Percentiles rank a stretch among this genome's conserved stretches.
Conservation (phyloP, 2,888 invertebrate species). For the Chloroclystis v-ata region DNA sequence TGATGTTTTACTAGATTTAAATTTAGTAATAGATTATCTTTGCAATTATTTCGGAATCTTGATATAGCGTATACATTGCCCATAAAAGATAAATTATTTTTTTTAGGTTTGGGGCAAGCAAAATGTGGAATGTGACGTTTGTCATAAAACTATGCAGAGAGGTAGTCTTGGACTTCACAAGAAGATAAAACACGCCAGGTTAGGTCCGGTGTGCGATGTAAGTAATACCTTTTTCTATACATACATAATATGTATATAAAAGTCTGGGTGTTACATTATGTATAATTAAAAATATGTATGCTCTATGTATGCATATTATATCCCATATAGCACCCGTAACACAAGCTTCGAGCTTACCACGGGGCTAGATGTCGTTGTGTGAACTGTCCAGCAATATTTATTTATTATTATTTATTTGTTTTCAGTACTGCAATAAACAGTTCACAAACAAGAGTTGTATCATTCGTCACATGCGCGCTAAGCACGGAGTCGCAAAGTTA, state of each 20-base stretch:
- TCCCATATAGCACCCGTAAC: no score
- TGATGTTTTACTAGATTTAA: no score
- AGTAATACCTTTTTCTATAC: conserved; percentile 1
- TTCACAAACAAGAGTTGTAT: conserved; percentile 53
- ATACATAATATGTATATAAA: not conserved
- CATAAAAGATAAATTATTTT: no score
- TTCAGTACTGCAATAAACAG: conserved; percentile 51
- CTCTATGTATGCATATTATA: no score
- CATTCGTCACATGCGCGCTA: conserved; percentile 52
- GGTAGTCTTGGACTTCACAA: conserved; percentile 48
- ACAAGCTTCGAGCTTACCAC: no score
- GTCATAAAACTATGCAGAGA: conserved; percentile 51
- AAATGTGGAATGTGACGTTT: conserved; percentile 47
- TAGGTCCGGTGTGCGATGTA: conserved; percentile 57
- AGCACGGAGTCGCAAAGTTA: conserved; percentile 57
- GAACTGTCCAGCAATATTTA: no score
- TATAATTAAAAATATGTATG: no score
- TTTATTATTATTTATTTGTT: not conserved
- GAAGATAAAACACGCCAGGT: conserved; percentile 48
- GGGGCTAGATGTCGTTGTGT: no score
- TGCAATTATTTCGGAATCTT: no score
- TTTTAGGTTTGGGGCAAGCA: conserved; percentile 36
- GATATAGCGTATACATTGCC: no score
- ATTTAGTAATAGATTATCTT: no score
- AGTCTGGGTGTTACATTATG: no score